Percentiles rank a stretch among this genome's conserved stretches.
These are phyloP conservation scores for Arenaria interpres DNA, from an alignment of 2,113 vertebrate species.

Conservation along the genomic window DNA sequence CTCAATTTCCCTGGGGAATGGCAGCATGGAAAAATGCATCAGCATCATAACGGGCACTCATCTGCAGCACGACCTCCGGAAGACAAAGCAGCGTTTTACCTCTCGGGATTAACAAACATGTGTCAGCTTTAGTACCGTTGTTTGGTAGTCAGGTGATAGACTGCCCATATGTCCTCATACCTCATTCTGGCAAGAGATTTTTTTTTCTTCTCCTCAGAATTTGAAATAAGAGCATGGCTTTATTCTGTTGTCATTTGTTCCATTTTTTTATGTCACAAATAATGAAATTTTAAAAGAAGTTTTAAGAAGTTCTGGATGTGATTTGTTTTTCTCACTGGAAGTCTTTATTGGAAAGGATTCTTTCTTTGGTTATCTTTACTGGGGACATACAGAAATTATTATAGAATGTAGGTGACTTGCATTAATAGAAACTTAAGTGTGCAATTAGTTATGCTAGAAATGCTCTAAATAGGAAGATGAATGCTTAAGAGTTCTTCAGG, in stretches of 20 bases:
- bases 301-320: neutral
- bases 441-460: neutral
- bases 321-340: neutral
- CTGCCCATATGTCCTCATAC: constrained; percentile 62
- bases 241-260: neutral
- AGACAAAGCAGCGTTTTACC: constrained; percentile 61
- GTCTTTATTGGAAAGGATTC: neutral
- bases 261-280: neutral
- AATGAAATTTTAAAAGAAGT: neutral
- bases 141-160: constrained; percentile 67
- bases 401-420: neutral
- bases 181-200: constrained; percentile 42
- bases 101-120: constrained; percentile 50
- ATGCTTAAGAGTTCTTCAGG: neutral
- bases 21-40: constrained; percentile 44
- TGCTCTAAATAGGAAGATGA: neutral
- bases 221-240: neutral
- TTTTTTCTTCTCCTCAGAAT: neutral
- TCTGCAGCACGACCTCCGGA: neutral
- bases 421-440: neutral
- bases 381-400: neutral
- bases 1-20: neutral
- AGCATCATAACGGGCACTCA: neutral
- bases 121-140: constrained; percentile 50
- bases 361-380: neutral